Percentiles rank a stretch among this genome's conserved stretches.
Evolutionary conservation across 2,113 vertebrate genomes (phyloP).

Genomic region (Podiceps cristatus): DNA sequence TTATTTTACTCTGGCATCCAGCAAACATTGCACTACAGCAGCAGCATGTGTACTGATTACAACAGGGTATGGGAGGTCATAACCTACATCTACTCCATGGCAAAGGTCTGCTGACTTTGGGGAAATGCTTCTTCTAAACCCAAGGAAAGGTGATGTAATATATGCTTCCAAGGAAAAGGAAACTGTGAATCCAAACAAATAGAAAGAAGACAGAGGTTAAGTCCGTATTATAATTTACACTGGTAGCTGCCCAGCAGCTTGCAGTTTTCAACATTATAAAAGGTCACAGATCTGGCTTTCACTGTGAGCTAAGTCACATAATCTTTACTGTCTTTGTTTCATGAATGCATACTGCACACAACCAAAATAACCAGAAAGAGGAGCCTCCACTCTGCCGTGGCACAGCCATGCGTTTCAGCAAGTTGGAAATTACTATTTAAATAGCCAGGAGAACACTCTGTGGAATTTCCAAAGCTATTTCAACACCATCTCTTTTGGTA

Average conservation of each 20-base stretch:
- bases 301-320: neutral
- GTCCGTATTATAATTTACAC: neutral
- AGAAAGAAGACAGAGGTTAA: neutral
- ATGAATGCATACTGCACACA: neutral
- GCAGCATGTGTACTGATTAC: neutral
- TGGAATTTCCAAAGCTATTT: neutral
- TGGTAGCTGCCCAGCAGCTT: neutral
- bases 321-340: neutral
- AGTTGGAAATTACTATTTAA: neutral
- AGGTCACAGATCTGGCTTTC: neutral
- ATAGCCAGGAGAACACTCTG: neutral
- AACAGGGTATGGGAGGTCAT: neutral
- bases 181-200: neutral
- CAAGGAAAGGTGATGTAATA: neutral
- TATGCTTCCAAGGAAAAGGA: neutral
- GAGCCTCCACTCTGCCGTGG: neutral
- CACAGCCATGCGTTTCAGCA: neutral
- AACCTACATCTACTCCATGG: neutral
- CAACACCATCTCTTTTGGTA: neutral
- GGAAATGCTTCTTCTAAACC: neutral
- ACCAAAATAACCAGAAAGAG: neutral
- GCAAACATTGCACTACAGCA: neutral
- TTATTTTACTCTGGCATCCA: neutral
- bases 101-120: neutral
- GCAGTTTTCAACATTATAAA: neutral